These are phyloP conservation scores for Polypterus senegalus DNA, from an alignment of 2,113 vertebrate genomes.

Conservation along the genomic window DNA sequence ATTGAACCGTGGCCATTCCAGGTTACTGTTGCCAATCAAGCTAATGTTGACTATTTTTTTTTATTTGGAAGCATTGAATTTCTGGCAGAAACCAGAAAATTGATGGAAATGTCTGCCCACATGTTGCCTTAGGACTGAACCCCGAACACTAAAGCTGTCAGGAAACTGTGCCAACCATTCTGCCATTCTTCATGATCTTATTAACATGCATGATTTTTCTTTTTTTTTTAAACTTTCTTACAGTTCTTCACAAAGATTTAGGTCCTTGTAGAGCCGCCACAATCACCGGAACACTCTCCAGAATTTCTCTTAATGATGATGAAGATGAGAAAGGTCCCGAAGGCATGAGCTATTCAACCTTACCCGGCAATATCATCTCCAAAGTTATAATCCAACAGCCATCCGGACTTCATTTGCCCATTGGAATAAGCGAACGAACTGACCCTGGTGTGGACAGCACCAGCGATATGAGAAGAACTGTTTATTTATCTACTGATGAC, in stretches of 20 bases:
- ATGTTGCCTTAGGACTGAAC: no score
- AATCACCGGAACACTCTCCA: constrained; percentile 89
- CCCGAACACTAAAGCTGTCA: no score
- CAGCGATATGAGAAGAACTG: constrained; percentile 78
- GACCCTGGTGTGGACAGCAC: constrained; percentile 73
- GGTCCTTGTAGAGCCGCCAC: constrained; percentile 89
- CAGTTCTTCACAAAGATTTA: constrained; percentile 96
- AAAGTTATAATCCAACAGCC: constrained; percentile 97
- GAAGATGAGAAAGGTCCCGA: constrained; percentile 85
- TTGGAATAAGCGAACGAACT: constrained; percentile 78
- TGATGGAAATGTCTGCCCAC: no score
- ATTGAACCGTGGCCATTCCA: no score
- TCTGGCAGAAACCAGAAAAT: no score
- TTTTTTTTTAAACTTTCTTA: constrained; percentile 30
- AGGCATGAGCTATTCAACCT: constrained; percentile 87
- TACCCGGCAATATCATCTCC: constrained; percentile 96
- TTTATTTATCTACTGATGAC: constrained; percentile 93
- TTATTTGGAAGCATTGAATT: no score
- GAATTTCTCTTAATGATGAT: constrained; percentile 92
- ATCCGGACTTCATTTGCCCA: constrained; percentile 79
- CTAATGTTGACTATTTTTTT: no score
- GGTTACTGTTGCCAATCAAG: no score
- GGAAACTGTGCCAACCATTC: no score
- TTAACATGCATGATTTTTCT: constrained; percentile 20
- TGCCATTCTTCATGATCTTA: no score